These are phyloP conservation scores for Latheticus oryzae DNA, from an alignment of 2,888 invertebrate species.

Conservation along the genomic window DNA sequence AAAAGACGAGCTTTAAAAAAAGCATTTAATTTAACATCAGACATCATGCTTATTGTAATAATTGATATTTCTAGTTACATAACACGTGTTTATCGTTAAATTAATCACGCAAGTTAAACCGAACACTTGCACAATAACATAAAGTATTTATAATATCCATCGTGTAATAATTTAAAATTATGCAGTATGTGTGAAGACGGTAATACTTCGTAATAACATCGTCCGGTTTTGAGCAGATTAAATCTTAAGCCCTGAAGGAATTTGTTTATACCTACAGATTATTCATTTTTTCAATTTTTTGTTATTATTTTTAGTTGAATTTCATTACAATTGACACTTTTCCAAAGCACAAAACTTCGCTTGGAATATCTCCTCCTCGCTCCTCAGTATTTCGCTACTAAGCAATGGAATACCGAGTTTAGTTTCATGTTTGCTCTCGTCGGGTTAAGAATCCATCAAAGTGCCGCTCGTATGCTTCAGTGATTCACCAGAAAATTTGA, in stretches of 20 bases:
- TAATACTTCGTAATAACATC: slow-evolving; percentile 13
- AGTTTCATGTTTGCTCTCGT: slow-evolving; percentile 27
- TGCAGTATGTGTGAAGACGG: slow-evolving; percentile 12
- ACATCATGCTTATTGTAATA: too few species aligned
- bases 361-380: slow-evolving; percentile 29
- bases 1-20: too few species aligned
- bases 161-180: slow-evolving; percentile 15
- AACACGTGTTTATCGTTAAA: too few species aligned
- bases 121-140: too few species aligned
- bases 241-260: not conserved
- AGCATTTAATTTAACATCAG: too few species aligned
- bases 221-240: slow-evolving; percentile 9
- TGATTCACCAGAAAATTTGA: too few species aligned
- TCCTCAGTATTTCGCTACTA: slow-evolving; percentile 14
- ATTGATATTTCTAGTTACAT: too few species aligned
- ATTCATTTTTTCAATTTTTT: too few species aligned
- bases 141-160: too few species aligned
- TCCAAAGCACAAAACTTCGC: slow-evolving; percentile 30
- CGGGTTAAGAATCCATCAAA: slow-evolving; percentile 21
- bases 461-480: too few species aligned
- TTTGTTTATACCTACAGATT: slow-evolving; percentile 3
- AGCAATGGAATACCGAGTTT: slow-evolving; percentile 28
- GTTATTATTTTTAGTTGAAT: too few species aligned
- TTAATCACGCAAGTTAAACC: too few species aligned
- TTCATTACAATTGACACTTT: slow-evolving; percentile 19